Conservation (phyloP, 2,888 invertebrate species). For the Drosophila neonasuta region DNA sequence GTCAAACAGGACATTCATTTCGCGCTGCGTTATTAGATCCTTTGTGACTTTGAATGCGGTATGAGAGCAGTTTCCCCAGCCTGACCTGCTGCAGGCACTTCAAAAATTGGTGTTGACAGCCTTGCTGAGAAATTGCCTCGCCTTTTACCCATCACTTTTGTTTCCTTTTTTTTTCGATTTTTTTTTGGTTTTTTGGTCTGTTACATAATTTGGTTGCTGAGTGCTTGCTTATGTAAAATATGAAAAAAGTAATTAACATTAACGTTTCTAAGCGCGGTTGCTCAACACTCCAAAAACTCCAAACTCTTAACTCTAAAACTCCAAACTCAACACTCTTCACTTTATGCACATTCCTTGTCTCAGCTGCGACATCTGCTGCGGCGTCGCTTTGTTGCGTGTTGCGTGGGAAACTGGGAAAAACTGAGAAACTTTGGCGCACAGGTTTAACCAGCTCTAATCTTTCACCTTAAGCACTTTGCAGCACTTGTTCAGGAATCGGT, state of each 20-base stretch:
- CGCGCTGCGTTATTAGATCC: constrained; percentile 38
- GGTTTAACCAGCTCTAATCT: constrained; percentile 58
- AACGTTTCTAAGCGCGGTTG: constrained; percentile 54
- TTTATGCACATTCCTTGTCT: constrained; percentile 31
- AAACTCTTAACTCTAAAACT: constrained; percentile 48
- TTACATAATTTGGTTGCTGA: constrained; percentile 29
- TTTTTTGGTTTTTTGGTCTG: neutral
- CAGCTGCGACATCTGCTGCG: constrained; percentile 39
- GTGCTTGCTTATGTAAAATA: constrained; percentile 62
- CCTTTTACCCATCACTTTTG: constrained; percentile 18
- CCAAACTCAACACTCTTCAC: constrained; percentile 32
- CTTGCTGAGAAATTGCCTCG: constrained; percentile 77
- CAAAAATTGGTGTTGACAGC: constrained; percentile 81
- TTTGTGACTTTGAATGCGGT: constrained; percentile 8
- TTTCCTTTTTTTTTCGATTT: neutral
- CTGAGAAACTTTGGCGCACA: constrained; percentile 58
- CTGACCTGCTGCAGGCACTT: constrained; percentile 67
- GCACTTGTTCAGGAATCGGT: constrained; percentile 9
- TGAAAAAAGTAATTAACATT: constrained; percentile 62
- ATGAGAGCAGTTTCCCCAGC: constrained; percentile 14
- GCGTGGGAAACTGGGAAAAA: constrained; percentile 70
- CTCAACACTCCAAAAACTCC: constrained; percentile 41
- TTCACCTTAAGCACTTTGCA: constrained; percentile 53
- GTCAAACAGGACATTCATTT: constrained; percentile 25
- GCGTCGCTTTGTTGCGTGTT: constrained; percentile 21